Percentiles rank a stretch among this genome's conserved stretches.
These are phyloP conservation scores for Drosophila longiperda DNA, from an alignment of 2,888 invertebrate species.

Conservation along the genomic window DNA sequence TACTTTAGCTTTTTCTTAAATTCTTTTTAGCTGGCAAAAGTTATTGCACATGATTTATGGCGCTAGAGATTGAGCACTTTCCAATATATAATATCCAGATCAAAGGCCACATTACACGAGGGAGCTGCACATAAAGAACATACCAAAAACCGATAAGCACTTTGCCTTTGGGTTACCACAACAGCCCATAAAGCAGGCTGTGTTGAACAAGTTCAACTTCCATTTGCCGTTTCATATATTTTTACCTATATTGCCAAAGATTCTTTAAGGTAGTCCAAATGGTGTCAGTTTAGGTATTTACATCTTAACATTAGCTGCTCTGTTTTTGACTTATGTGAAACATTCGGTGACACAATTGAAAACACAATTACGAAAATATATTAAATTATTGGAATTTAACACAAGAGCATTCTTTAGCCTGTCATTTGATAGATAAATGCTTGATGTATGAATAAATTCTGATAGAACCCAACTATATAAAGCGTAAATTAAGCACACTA, in stretches of 20 bases:
- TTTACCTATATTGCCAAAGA: constrained; percentile 43
- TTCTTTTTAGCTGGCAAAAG: constrained; percentile 3
- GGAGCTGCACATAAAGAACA: constrained; percentile 12
- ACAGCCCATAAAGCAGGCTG: constrained; percentile 32
- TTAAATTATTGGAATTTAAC: neutral
- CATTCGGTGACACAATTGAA: neutral
- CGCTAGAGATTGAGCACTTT: constrained; percentile 52
- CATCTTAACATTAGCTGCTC: neutral
- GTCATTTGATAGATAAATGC: neutral
- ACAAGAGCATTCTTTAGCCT: neutral
- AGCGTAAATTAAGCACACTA: no score
- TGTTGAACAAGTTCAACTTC: constrained; percentile 58
- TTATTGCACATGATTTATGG: constrained; percentile 52
- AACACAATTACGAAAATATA: neutral
- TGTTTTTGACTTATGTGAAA: neutral
- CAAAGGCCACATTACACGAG: constrained; percentile 47
- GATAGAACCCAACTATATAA: neutral
- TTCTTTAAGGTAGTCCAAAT: constrained; percentile 20
- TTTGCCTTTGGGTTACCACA: constrained; percentile 30
- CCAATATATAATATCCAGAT: constrained; percentile 57
- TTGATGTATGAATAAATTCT: no score
- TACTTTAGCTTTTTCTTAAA: constrained; percentile 1
- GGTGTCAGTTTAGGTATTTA: constrained; percentile 21
- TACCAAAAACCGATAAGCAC: constrained; percentile 62
- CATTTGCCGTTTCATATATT: constrained; percentile 60